Conservation (phyloP, 2,797 vertebrate genomes). For the Typhlichthys subterraneus region DNA sequence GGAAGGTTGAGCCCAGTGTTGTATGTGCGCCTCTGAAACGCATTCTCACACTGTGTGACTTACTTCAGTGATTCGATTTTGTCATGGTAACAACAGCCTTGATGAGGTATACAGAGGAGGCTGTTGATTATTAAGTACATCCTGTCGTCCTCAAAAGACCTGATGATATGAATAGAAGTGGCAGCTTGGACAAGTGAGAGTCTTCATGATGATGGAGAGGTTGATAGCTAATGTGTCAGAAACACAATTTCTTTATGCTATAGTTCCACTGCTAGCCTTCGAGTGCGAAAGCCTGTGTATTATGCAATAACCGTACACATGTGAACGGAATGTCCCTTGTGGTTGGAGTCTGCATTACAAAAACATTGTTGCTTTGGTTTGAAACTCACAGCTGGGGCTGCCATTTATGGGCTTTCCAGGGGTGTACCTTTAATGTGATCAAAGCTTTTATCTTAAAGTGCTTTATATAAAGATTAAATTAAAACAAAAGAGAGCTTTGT, state of each 20-base stretch:
- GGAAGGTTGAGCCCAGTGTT: slow-evolving; percentile 36
- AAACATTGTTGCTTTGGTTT: too few species aligned
- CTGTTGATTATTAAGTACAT: slow-evolving; percentile 4
- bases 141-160: neutral
- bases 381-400: too few species aligned
- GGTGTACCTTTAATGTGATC: too few species aligned
- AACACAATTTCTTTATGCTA: neutral
- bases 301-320: too few species aligned
- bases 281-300: neutral
- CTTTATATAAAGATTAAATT: neutral
- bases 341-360: too few species aligned
- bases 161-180: slow-evolving; percentile 7
- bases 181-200: slow-evolving; percentile 10
- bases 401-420: too few species aligned
- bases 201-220: slow-evolving; percentile 1
- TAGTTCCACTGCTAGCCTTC: neutral
- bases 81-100: slow-evolving; percentile 38
- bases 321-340: too few species aligned
- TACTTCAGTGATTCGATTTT: slow-evolving; percentile 7
- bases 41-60: slow-evolving; percentile 11
- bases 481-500: slow-evolving; percentile 1
- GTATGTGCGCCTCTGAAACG: slow-evolving; percentile 6
- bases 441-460: neutral
- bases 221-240: neutral
- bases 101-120: neutral